These are phyloP conservation scores for Pseudorectes ferrugineus DNA, from an alignment of 2,113 vertebrate species.

Conservation along the genomic window DNA sequence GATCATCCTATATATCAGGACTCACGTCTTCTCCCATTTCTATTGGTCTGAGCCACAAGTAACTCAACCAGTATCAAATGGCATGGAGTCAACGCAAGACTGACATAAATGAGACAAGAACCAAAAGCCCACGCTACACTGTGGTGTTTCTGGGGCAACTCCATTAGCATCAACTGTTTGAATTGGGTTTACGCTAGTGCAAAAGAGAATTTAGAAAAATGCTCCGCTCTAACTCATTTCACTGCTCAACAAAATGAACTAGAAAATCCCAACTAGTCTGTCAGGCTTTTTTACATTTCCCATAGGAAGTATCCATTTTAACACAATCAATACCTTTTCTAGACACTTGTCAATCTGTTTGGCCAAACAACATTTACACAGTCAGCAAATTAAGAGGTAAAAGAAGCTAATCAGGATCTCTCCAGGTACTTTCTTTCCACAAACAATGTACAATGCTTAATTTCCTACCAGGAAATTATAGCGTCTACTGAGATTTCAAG, in stretches of 20 bases:
- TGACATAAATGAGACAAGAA: not conserved
- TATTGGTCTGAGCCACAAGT: not conserved
- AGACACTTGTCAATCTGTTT: constrained; percentile 38
- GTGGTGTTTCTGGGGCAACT: not conserved
- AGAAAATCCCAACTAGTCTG: not conserved
- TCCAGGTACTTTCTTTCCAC: constrained; percentile 54
- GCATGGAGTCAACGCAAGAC: not conserved
- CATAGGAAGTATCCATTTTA: constrained; percentile 46
- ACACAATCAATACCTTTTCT: not conserved
- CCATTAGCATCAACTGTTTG: not conserved
- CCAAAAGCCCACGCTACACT: not conserved
- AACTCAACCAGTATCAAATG: not conserved
- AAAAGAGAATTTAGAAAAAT: not conserved
- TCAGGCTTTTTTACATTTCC: not conserved
- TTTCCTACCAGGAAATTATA: constrained; percentile 66
- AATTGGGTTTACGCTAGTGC: not conserved
- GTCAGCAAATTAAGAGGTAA: constrained; percentile 58
- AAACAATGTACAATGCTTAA: constrained; percentile 57
- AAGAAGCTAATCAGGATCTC: constrained; percentile 42
- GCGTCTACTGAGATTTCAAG: constrained; percentile 54
- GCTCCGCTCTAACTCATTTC: not conserved
- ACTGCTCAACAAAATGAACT: constrained; percentile 1
- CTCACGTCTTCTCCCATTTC: not conserved
- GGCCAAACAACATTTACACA: constrained; percentile 25
- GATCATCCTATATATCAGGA: not conserved